Evolutionary conservation across 1,140 invertebrate species (phyloP).

Genomic region (Ips typographus): DNA sequence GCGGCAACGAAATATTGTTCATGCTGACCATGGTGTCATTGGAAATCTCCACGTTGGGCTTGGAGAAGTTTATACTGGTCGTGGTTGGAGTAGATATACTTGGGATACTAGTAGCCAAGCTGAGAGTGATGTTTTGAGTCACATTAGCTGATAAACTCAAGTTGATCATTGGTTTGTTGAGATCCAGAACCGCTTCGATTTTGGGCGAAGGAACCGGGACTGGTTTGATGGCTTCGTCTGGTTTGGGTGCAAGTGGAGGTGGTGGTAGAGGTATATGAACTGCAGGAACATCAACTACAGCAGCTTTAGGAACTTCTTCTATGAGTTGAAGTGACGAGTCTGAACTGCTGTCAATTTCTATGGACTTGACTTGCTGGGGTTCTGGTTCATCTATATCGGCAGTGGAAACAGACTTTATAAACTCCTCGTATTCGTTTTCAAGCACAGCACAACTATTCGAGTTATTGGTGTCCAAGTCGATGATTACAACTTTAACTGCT

Average conservation of each 20-base stretch:
- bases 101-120: conserved; percentile 18
- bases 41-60: conserved; percentile 20
- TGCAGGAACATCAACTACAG: not conserved
- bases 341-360: conserved; percentile 18
- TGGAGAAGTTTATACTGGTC: conserved; percentile 21
- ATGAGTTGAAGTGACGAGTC: conserved; percentile 7
- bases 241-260: not conserved
- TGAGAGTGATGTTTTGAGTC: conserved; percentile 29
- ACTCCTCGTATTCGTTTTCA: conserved; percentile 50
- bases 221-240: conserved; percentile 16
- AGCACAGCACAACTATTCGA: conserved; percentile 31
- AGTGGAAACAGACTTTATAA: conserved; percentile 45
- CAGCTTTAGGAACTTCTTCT: not conserved
- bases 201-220: conserved; percentile 19
- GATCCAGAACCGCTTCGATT: conserved; percentile 10
- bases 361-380: conserved; percentile 4
- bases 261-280: conserved; percentile 30
- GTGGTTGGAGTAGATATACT: conserved; percentile 24
- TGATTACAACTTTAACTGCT: not conserved
- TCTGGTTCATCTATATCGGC: conserved; percentile 1
- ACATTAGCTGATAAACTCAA: conserved; percentile 26
- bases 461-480: conserved; percentile 15
- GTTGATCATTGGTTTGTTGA: conserved; percentile 28
- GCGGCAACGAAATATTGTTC: conserved; percentile 10
- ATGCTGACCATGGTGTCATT: conserved; percentile 1